Percentiles rank a stretch among this genome's conserved stretches.
Evolutionary conservation across 2,888 invertebrate genomes (phyloP).

Genomic region (Thelaira solivaga): DNA sequence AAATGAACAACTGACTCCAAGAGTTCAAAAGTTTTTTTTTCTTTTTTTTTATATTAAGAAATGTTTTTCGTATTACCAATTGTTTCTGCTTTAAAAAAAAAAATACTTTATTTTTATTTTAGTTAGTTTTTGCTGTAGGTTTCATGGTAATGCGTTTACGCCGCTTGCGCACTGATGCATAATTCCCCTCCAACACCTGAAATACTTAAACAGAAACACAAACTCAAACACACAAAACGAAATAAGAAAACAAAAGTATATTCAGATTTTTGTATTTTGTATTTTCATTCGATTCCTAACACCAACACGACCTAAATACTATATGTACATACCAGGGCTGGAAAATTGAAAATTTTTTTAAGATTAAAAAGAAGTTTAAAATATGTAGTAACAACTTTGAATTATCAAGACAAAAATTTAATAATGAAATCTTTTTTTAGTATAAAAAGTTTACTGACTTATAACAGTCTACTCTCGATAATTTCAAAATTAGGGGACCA

Average conservation of each 20-base stretch:
- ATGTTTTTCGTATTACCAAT: constrained; percentile 47
- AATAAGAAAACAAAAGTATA: constrained; percentile 21
- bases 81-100: constrained; percentile 21
- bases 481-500: too few relatives aligned
- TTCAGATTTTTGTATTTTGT: constrained; percentile 51
- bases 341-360: too few relatives aligned
- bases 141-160: constrained; percentile 71
- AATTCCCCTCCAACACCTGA: constrained; percentile 72
- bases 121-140: constrained; percentile 37
- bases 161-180: constrained; percentile 75
- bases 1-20: constrained; percentile 21
- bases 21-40: constrained; percentile 12
- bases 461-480: too few relatives aligned
- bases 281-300: constrained; percentile 26
- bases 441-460: too few relatives aligned
- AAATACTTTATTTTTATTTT: constrained; percentile 16
- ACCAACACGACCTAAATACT: constrained; percentile 17
- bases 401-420: too few relatives aligned
- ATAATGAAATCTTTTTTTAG: too few relatives aligned
- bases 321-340: too few relatives aligned
- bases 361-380: too few relatives aligned
- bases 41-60: constrained; percentile 45
- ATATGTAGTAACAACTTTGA: too few relatives aligned
- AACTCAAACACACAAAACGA: constrained; percentile 29
- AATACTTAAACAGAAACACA: constrained; percentile 45